A percentile compares a stretch with the other conserved stretches of the same genome.
phyloP scores from a whole-genome alignment of 2,888 invertebrate species.

The Loripinus fragilis region DNA sequence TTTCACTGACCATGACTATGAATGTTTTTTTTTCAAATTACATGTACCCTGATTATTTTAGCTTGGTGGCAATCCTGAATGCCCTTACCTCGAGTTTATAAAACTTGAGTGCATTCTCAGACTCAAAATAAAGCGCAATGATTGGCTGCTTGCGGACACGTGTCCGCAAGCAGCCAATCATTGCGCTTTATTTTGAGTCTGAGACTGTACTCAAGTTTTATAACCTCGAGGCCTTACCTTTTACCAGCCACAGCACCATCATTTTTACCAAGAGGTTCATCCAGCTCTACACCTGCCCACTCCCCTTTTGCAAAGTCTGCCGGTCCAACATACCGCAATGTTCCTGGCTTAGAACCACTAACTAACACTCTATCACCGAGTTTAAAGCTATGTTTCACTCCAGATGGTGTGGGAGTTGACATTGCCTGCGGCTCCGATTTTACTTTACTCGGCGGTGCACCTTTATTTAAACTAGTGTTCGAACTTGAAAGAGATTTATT shows the following conservation, averaged over 20 bases:
- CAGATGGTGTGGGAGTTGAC: slow-evolving; percentile 43
- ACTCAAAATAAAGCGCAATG: no score
- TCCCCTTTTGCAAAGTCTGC: slow-evolving; percentile 96
- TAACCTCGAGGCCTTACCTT: slow-evolving; percentile 87
- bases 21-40: no score
- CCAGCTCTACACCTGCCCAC: slow-evolving; percentile 98
- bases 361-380: slow-evolving; percentile 82
- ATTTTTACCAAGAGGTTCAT: slow-evolving; percentile 97
- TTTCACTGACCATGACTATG: no score
- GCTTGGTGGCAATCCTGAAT: no score
- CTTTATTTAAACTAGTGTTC: slow-evolving; percentile 67
- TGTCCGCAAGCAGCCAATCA: no score
- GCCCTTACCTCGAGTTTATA: no score
- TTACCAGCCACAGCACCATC: slow-evolving; percentile 96
- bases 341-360: slow-evolving; percentile 89
- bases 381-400: slow-evolving; percentile 63
- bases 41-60: no score
- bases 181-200: no score
- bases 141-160: no score
- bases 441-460: slow-evolving; percentile 57
- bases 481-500: slow-evolving; percentile 71
- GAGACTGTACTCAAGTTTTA: no score
- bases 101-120: no score
- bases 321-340: slow-evolving; percentile 92
- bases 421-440: slow-evolving; percentile 48